Evolutionary conservation across 2,888 invertebrate genomes (phyloP), one percentile per base, ranked within the genome.

Genomic region (Adineta ricciae): DNA sequence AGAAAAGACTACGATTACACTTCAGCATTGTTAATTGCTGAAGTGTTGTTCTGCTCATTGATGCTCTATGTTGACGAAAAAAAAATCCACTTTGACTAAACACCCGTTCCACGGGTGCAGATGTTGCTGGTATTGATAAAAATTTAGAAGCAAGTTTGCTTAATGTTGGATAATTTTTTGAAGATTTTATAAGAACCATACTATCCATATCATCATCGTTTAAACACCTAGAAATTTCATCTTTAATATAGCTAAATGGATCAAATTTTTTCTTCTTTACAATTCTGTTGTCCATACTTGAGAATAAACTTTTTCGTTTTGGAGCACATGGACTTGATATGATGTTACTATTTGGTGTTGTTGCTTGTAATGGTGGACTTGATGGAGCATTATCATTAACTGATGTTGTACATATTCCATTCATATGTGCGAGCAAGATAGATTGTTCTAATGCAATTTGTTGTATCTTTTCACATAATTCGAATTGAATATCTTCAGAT

Each of bases 181-280:
- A 73, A 36, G 73, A 38, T 73, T 73, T 73, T 73, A 73, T 9
- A 73, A 73, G 73, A 73, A 73, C 19, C 73, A 73, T 73, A 73
- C 16, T 16, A 73, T 38, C 73, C 19, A 16, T 38, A 73, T 73
- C 9, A 16, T 73, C 38, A 38, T 73, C 73, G 36, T 73, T 73
- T 27, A 32, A 73, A 38, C 38, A 38, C 38, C 36, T 73, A 27
- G 11, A 32, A 19, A 73, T 36, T 38, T 73, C 73, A 73, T 73
- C 73, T 73, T 73, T 73, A 38, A 73, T 32, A 73, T 73, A 73
- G 19, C 73, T 24, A 19, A 73, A 73, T 38, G 38, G 38, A 73
- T 73, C 73, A 38, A 24, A 38, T 21, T 73, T 38, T 16, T 32
- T 5, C 24, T 73, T 73, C 36, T 73, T 73, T 24, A 64, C 24